Evolutionary conservation across 2,888 invertebrate species (phyloP).

Genomic region (Plagiodera versicolora): DNA sequence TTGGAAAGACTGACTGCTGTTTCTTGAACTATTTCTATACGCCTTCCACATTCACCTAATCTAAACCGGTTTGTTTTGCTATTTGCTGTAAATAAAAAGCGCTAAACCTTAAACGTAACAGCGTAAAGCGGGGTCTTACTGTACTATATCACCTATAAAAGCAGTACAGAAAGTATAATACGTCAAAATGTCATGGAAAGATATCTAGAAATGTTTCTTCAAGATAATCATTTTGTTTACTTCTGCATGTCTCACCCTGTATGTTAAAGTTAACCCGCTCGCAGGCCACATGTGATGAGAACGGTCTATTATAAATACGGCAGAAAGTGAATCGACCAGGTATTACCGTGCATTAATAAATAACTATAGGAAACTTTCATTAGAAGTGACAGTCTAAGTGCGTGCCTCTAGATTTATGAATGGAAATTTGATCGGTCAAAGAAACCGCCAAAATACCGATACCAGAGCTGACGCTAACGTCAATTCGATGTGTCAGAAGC

Average conservation of each 20-base stretch:
- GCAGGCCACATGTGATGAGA: conserved; percentile 10
- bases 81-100: no score
- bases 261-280: neutral
- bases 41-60: no score
- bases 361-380: conserved; percentile 1
- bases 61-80: no score
- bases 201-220: no score
- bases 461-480: neutral
- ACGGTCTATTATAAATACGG: neutral
- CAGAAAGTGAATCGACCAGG: conserved; percentile 10
- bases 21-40: no score
- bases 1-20: no score
- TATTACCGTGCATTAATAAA: neutral
- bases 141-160: no score
- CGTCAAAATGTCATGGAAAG: no score
- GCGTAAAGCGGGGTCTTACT: no score
- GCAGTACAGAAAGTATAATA: no score
- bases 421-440: neutral
- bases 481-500: neutral
- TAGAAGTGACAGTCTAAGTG: conserved; percentile 1
- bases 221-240: neutral
- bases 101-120: no score
- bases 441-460: neutral
- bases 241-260: neutral
- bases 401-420: neutral